Evolutionary conservation across 2,113 vertebrate genomes (phyloP).

Genomic region (rat (Rattus norvegicus)): GRCr8 NC_086029.1:43262501-43263000

Average conservation of each 20-base stretch:
- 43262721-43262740: neutral
- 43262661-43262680: neutral
- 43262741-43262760: neutral
- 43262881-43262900: neutral
- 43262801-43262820: neutral
- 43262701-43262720: neutral
- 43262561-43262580: neutral
- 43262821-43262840: neutral
- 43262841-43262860: neutral
- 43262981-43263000: neutral
- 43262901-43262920: neutral
- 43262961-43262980: neutral
- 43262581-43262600: conserved; percentile 16
- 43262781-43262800: neutral
- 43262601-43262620: neutral
- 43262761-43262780: neutral
- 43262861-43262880: rapidly evolving
- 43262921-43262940: neutral
- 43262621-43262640: neutral
- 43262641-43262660: neutral
- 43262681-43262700: neutral
- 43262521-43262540: neutral
- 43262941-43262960: neutral
- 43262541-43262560: neutral
- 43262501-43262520: neutral